Percentiles rank a stretch among this genome's conserved stretches.
phyloP scores from a whole-genome alignment of 2,113 vertebrate species.

The Pollachius pollachius region DNA sequence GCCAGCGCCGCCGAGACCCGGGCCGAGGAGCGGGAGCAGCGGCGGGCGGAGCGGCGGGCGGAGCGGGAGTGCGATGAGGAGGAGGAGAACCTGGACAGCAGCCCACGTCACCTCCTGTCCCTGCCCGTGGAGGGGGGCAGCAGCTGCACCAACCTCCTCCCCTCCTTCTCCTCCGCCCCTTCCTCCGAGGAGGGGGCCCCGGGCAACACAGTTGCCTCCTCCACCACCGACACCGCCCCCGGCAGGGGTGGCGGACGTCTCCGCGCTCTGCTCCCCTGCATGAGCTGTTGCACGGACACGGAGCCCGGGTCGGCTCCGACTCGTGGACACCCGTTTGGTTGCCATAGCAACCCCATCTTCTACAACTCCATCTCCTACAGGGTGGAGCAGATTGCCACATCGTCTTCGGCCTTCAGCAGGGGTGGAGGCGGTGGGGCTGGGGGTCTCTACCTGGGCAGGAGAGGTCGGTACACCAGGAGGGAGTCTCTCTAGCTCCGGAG shows the following conservation, averaged over 20 bases:
- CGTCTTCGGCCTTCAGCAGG: slow-evolving; percentile 67
- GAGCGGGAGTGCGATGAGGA: neutral
- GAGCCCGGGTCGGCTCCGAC: slow-evolving; percentile 47
- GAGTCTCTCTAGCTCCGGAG: slow-evolving; percentile 74
- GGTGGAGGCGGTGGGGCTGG: slow-evolving; percentile 59
- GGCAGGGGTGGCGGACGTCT: slow-evolving; percentile 13
- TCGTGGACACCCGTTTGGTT: slow-evolving; percentile 59
- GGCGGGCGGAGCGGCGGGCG: slow-evolving; percentile 28
- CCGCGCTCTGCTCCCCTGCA: slow-evolving; percentile 64
- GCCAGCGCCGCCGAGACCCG: slow-evolving; percentile 71
- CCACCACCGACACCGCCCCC: slow-evolving; percentile 8
- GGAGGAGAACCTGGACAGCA: slow-evolving; percentile 39
- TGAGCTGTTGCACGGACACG: slow-evolving; percentile 65
- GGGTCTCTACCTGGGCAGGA: slow-evolving; percentile 51
- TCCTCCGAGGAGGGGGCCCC: too few relatives aligned
- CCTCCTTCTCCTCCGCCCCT: slow-evolving; percentile 25
- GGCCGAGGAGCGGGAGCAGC: neutral
- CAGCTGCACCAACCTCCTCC: slow-evolving; percentile 79
- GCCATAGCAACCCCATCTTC: slow-evolving; percentile 80
- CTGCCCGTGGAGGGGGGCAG: slow-evolving; percentile 71
- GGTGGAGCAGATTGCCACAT: slow-evolving; percentile 71
- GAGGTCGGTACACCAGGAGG: slow-evolving; percentile 59
- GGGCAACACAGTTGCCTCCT: too few relatives aligned
- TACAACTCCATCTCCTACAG: slow-evolving; percentile 80
- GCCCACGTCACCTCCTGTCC: slow-evolving; percentile 66